Conservation (phyloP, 2,797 vertebrate species). For the Buphagus erythrorhynchus region DNA sequence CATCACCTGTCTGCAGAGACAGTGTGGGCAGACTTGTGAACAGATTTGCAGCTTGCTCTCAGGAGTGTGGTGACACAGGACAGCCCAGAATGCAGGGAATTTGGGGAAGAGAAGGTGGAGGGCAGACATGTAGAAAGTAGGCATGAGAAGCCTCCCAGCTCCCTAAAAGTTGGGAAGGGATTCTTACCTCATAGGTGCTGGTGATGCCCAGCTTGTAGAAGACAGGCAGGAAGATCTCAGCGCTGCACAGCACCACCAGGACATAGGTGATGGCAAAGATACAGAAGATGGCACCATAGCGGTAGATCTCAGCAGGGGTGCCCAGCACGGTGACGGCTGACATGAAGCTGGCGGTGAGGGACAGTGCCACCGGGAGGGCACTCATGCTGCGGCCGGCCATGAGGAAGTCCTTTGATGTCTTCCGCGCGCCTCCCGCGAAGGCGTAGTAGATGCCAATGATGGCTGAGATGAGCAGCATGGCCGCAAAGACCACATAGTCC, state of each 20-base stretch:
- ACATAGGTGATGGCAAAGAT: conserved; percentile 82
- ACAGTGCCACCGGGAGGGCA: conserved; percentile 89
- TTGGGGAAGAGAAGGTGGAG: neutral
- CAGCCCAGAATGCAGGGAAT: neutral
- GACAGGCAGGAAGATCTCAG: conserved; percentile 92
- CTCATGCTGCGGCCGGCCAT: conserved; percentile 87
- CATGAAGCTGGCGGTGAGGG: conserved; percentile 95
- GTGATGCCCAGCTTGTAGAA: conserved; percentile 92
- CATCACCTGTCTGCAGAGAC: neutral
- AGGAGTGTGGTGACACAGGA: neutral
- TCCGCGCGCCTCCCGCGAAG: conserved; percentile 77
- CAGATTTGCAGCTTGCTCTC: neutral
- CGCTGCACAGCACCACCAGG: conserved; percentile 82
- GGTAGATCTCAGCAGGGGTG: conserved; percentile 90
- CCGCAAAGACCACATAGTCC: conserved; percentile 91
- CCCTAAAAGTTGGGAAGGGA: neutral
- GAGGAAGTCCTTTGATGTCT: conserved; percentile 85
- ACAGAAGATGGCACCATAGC: conserved; percentile 82
- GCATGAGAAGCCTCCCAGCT: neutral
- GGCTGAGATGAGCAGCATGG: conserved; percentile 88
- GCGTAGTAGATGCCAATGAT: conserved; percentile 89
- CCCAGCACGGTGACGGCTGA: conserved; percentile 93
- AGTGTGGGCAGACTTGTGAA: neutral
- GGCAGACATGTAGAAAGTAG: neutral
- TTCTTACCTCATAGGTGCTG: conserved; percentile 91